Evolutionary conservation across 2,113 vertebrate genomes (phyloP).

Genomic region (Ranitomeya variabilis): DNA sequence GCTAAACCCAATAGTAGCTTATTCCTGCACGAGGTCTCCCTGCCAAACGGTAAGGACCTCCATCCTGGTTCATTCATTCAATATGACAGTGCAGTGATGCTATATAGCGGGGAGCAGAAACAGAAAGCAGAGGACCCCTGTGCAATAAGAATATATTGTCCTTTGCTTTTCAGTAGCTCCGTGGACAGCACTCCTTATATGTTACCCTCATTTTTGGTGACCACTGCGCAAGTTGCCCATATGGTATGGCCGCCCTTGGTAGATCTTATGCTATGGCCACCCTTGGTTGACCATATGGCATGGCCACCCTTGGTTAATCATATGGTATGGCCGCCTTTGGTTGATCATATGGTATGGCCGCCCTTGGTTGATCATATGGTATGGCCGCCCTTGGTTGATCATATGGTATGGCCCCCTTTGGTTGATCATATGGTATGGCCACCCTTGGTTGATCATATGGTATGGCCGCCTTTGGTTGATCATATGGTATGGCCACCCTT

Average conservation of each 20-base stretch:
- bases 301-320: too few relatives aligned
- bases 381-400: too few relatives aligned
- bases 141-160: neutral
- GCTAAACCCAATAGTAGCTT: constrained; percentile 16
- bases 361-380: neutral
- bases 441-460: neutral
- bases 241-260: neutral
- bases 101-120: neutral
- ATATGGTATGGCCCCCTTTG: neutral
- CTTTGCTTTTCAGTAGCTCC: neutral
- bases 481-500: too few relatives aligned
- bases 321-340: neutral
- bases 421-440: neutral
- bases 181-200: neutral
- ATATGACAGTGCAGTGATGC: neutral
- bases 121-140: too few relatives aligned
- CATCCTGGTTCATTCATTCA: neutral
- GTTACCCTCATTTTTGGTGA: neutral
- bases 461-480: neutral
- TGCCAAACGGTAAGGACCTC: constrained; percentile 55
- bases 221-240: neutral
- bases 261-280: too few relatives aligned
- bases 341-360: neutral
- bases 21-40: constrained; percentile 54
- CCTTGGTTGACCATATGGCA: neutral